Evolutionary conservation across 2,888 invertebrate species (phyloP), one percentile per base, ranked within the genome.

Genomic region (Polylopha cassiicola): DNA sequence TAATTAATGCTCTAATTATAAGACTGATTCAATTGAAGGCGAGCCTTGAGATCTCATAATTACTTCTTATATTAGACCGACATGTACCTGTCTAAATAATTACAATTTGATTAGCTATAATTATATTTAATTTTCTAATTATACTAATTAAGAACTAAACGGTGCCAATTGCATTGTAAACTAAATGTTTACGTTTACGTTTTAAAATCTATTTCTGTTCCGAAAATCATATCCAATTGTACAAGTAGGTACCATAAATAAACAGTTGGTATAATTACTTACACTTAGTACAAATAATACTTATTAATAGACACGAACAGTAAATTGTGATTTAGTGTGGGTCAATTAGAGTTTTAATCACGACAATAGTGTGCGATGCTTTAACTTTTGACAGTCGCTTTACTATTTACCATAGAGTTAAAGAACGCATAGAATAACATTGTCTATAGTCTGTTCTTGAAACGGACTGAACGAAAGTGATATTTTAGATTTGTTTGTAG

Each of bases 331-430:
- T 85, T 82, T 84, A 84, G 68, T 76, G 61, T 58, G 57, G 76
- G 79, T 84, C 84, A 84, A 84, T 84, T 79, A 84, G 68, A 73
- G 70, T 79, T 82, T 81, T 85, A 84, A 84, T 85, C 80, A 77
- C 71, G 77, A 80, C 81, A 81, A 82, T 82, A 73, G 76, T 73
- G 77, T 68, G 73, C 73, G 69, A 74, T 76, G 74, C 68, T 73
- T 77, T 76, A 73, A 80, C 71, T 74, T 74, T 69, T 67, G 68
- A 71, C 71, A 64, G 62, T 56, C 65, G 67, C 62, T 58, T 62
- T 58, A 58, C 63, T 55, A 72, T 70, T 60, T 48, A 27, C 46
- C 55, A 56, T 46, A 78, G 77, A 66, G 30, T 20, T 63, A 47
- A 0, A n/a, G 58, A 52, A 16, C 3, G 22, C 10, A 22, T 44